Conservation (phyloP, 2,113 vertebrate genomes). For the Pandion haliaetus region DNA sequence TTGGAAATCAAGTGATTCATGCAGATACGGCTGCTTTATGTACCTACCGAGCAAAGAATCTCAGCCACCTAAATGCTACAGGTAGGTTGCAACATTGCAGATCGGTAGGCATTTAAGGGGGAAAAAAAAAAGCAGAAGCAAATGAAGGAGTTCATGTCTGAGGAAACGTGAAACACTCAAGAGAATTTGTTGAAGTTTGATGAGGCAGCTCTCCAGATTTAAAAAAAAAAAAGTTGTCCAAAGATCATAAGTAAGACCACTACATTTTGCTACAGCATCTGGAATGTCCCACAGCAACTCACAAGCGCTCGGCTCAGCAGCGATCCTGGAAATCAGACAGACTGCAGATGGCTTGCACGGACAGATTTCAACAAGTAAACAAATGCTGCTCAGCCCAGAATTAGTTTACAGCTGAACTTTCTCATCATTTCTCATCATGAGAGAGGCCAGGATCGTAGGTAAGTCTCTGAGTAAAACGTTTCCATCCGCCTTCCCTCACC, state of each 20-base stretch:
- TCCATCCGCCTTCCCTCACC: constrained; percentile 12
- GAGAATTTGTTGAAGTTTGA: background rate
- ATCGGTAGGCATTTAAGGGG: background rate
- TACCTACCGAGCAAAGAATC: background rate
- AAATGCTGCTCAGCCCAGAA: constrained; percentile 38
- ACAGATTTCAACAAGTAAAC: constrained; percentile 67
- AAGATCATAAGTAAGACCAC: background rate
- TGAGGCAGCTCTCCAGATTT: background rate
- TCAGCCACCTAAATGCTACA: constrained; percentile 68
- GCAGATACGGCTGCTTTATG: constrained; percentile 9
- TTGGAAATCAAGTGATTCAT: constrained; percentile 14
- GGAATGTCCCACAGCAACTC: constrained; percentile 27
- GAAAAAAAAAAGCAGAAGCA: background rate
- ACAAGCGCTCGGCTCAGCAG: background rate
- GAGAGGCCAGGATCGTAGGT: background rate
- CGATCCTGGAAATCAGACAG: constrained; percentile 1
- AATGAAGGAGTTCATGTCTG: background rate
- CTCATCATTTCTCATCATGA: constrained; percentile 4
- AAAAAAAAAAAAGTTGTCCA: background rate
- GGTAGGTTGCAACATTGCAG: constrained; percentile 71
- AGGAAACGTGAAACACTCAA: background rate
- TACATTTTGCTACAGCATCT: background rate
- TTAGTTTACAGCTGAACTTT: constrained; percentile 66
- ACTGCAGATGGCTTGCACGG: background rate
- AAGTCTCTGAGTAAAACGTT: constrained; percentile 6